These are phyloP conservation scores for Lasaia peninsularis DNA, from an alignment of 1,140 invertebrate genomes.

Conservation along the genomic window DNA sequence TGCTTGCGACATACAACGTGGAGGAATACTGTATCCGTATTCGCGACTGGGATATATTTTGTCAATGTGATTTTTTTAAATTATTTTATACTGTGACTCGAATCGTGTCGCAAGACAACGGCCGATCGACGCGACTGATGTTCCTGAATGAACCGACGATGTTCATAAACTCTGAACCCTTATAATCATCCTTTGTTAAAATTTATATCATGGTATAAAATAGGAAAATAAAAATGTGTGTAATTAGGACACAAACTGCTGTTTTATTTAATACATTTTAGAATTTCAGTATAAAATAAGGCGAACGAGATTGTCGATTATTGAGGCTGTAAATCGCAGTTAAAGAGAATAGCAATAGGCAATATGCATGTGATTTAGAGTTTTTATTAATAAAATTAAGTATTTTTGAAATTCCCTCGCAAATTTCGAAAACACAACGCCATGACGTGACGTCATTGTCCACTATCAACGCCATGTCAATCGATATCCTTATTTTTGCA, in stretches of 20 bases:
- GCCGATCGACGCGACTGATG: constrained; percentile 71
- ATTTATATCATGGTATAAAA: constrained; percentile 71
- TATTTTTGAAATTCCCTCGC: no score
- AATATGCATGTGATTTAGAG: no score
- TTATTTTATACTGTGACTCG: constrained; percentile 59
- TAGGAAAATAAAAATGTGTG: constrained; percentile 73
- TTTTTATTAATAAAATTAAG: no score
- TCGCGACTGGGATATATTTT: constrained; percentile 60
- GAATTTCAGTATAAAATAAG: no score
- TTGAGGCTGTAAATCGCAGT: no score
- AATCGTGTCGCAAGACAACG: constrained; percentile 59
- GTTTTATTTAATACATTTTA: constrained; percentile 45
- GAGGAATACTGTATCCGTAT: constrained; percentile 50
- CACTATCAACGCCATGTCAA: no score
- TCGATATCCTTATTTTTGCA: no score
- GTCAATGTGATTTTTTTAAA: constrained; percentile 66
- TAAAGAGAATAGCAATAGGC: no score
- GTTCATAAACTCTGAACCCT: constrained; percentile 52
- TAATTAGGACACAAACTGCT: constrained; percentile 63
- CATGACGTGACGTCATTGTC: no score
- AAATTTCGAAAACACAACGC: no score
- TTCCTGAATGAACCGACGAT: constrained; percentile 65
- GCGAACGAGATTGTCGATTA: no score
- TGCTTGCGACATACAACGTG: constrained; percentile 59
- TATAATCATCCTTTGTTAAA: constrained; percentile 72